Evolutionary conservation across 2,113 vertebrate genomes (phyloP).

Genomic region (Heterotis niloticus): DNA sequence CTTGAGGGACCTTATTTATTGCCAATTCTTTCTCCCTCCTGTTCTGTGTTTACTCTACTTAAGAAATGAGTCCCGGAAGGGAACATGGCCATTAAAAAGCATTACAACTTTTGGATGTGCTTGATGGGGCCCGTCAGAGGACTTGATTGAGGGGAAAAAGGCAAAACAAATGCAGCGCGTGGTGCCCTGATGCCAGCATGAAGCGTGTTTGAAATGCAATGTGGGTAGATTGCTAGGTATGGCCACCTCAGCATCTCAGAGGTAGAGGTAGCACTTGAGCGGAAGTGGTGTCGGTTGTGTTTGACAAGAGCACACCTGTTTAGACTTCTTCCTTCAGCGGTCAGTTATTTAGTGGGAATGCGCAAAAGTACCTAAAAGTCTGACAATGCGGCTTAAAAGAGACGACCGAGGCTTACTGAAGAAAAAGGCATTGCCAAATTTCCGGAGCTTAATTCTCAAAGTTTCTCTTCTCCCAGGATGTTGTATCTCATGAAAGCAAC

Average conservation of each 20-base stretch:
- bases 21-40: conserved; percentile 37
- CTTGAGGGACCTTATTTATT: conserved; percentile 53
- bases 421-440: neutral
- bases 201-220: neutral
- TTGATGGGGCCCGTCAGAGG: conserved; percentile 51
- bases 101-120: conserved; percentile 47
- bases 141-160: conserved; percentile 29
- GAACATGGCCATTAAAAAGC: conserved; percentile 46
- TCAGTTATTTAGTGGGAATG: conserved; percentile 1
- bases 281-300: neutral
- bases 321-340: neutral
- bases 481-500: neutral
- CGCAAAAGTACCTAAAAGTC: no score
- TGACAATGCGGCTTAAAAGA: neutral
- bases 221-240: neutral
- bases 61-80: conserved; percentile 44
- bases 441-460: neutral
- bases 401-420: no score
- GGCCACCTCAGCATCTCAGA: neutral
- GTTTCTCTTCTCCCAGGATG: neutral
- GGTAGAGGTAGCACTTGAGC: no score
- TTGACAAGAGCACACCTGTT: neutral
- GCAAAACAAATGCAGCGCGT: conserved; percentile 22
- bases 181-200: neutral
- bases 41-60: conserved; percentile 47